These are phyloP conservation scores for Ostrea denselamellosa DNA, from an alignment of 1,140 invertebrate genomes.

Conservation along the genomic window DNA sequence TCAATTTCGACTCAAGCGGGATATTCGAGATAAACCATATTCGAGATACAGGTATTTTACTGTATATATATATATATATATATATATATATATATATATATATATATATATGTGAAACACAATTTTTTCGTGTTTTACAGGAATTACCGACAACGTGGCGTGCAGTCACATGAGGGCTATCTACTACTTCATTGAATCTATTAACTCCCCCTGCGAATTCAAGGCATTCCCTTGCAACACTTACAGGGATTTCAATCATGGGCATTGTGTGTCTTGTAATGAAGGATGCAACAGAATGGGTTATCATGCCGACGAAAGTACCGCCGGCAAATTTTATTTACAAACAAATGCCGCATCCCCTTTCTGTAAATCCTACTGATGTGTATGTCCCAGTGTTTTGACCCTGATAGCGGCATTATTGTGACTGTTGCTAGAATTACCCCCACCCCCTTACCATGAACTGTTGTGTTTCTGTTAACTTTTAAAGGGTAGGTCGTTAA, in stretches of 20 bases:
- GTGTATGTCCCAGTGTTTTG: too few species aligned
- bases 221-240: slow-evolving; percentile 82
- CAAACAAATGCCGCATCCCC: slow-evolving; percentile 47
- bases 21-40: too few species aligned
- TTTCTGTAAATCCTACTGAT: slow-evolving; percentile 51
- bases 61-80: too few species aligned
- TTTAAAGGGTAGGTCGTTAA: too few species aligned
- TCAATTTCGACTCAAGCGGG: too few species aligned
- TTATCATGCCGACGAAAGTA: slow-evolving; percentile 85
- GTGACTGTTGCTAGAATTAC: too few species aligned
- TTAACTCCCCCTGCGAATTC: slow-evolving; percentile 87
- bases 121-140: slow-evolving; percentile 57
- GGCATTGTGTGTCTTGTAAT: slow-evolving; percentile 87
- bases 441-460: too few species aligned
- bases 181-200: slow-evolving; percentile 92
- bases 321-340: slow-evolving; percentile 62
- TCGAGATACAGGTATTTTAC: too few species aligned
- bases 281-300: slow-evolving; percentile 89
- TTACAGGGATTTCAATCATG: slow-evolving; percentile 84
- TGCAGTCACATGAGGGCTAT: slow-evolving; percentile 93
- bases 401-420: too few species aligned
- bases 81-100: too few species aligned
- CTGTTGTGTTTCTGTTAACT: too few species aligned
- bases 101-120: too few species aligned
- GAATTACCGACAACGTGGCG: slow-evolving; percentile 81